A percentile compares a stretch with the other conserved stretches of the same genome.
Evolutionary conservation across 1,140 invertebrate genomes (phyloP).

Genomic region (Drosophila quadrilineata): DNA sequence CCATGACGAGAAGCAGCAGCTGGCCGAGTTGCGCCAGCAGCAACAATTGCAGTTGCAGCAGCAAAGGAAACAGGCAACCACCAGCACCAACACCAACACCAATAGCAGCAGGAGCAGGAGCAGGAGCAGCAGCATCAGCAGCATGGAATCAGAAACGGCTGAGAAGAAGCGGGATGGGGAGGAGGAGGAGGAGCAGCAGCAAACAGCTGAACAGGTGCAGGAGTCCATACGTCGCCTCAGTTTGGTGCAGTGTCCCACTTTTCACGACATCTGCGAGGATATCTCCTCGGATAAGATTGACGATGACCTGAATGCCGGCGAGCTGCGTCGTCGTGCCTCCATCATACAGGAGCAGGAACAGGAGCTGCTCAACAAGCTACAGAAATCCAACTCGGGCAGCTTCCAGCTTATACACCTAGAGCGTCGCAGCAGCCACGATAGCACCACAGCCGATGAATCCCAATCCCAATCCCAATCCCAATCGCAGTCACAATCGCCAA

Average conservation of each 20-base stretch:
- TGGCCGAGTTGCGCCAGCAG: background rate
- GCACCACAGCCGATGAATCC: conserved; percentile 51
- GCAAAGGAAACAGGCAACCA: conserved; percentile 28
- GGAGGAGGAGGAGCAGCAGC: conserved; percentile 21
- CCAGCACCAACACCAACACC: background rate
- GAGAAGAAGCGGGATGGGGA: background rate
- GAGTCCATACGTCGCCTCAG: conserved; percentile 62
- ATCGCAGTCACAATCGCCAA: conserved; percentile 23
- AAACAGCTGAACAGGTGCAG: conserved; percentile 38
- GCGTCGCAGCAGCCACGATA: conserved; percentile 64
- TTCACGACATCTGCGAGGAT: conserved; percentile 83
- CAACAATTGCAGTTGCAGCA: conserved; percentile 4
- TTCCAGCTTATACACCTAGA: conserved; percentile 72
- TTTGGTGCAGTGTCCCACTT: conserved; percentile 81
- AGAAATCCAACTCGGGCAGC: conserved; percentile 68
- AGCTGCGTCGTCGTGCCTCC: conserved; percentile 69
- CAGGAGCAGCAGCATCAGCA: conserved; percentile 6
- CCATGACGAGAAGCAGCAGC: conserved; percentile 83
- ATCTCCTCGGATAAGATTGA: conserved; percentile 82
- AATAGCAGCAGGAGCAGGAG: conserved; percentile 3
- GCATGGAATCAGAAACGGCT: background rate
- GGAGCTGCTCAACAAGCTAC: conserved; percentile 70
- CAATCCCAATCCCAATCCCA: conserved; percentile 25
- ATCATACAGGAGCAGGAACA: conserved; percentile 79
- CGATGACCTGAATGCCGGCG: conserved; percentile 83